These are phyloP conservation scores for Fulica atra DNA, from an alignment of 2,113 vertebrate species.

Conservation along the genomic window DNA sequence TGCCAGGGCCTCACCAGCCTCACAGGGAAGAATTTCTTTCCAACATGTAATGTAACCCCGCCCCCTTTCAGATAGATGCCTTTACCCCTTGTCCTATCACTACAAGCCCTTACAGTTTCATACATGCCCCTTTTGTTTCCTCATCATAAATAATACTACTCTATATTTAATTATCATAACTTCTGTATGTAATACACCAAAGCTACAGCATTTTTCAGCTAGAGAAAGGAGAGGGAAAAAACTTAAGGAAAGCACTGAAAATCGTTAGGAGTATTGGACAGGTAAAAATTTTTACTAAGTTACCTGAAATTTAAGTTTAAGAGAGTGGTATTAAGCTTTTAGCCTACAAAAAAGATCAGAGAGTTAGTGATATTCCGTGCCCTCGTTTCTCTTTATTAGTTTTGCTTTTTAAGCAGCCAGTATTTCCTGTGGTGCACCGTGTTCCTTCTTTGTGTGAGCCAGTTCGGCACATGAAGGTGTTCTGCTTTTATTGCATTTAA, in stretches of 20 bases:
- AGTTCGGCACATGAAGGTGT: background rate
- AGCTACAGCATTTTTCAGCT: background rate
- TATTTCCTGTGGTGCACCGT: background rate
- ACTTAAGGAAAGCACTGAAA: background rate
- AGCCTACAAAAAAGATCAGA: background rate
- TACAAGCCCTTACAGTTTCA: too few species aligned
- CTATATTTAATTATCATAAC: background rate
- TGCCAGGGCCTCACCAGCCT: too few species aligned
- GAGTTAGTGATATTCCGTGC: background rate
- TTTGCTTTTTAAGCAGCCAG: background rate
- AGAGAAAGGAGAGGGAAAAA: background rate
- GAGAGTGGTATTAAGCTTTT: background rate
- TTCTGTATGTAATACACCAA: background rate
- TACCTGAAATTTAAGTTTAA: background rate
- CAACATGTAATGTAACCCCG: too few species aligned
- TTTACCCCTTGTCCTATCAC: too few species aligned
- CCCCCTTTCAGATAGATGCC: too few species aligned
- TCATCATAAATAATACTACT: background rate
- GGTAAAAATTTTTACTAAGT: background rate
- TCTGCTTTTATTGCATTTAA: background rate
- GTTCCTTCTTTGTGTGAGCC: background rate
- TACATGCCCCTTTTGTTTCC: background rate
- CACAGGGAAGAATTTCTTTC: too few species aligned
- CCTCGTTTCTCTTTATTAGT: background rate
- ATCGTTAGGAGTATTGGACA: background rate